phyloP scores from a whole-genome alignment of 2,888 invertebrate genomes.

The Capitulum mitella region DNA sequence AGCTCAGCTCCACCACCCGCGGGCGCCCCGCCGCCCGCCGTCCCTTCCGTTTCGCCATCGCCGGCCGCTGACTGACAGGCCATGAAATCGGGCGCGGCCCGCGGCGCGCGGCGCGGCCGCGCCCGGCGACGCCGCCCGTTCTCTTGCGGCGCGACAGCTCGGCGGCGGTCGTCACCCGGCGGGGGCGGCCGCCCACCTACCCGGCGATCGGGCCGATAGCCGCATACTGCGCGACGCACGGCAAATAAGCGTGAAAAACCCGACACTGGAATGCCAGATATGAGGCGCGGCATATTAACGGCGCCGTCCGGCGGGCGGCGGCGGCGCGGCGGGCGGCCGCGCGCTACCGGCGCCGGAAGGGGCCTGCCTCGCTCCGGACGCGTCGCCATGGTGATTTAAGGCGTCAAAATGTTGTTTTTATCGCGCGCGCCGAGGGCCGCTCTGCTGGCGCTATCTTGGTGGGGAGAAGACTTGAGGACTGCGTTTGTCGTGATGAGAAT shows the following conservation, averaged over 20 bases:
- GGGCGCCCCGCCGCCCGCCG: too few relatives aligned
- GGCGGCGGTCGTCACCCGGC: not conserved
- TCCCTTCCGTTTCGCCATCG: too few relatives aligned
- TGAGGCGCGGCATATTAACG: slow-evolving; percentile 8
- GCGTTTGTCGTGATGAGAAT: too few relatives aligned
- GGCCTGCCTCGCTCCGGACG: not conserved
- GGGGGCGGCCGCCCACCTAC: not conserved
- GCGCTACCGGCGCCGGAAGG: not conserved
- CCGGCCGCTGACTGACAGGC: not conserved
- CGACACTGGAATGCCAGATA: slow-evolving; percentile 21
- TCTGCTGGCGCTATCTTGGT: too few relatives aligned
- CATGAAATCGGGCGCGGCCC: not conserved
- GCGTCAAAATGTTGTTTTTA: slow-evolving; percentile 7
- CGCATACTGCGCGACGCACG: not conserved
- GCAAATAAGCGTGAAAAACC: slow-evolving; percentile 21
- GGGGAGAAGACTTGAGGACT: too few relatives aligned
- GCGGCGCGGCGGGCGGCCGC: not conserved
- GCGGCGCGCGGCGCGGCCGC: not conserved
- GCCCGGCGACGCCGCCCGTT: not conserved
- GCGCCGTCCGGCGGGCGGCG: not conserved
- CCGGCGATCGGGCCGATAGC: not conserved
- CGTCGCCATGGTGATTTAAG: slow-evolving; percentile 22
- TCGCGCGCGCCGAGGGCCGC: too few relatives aligned
- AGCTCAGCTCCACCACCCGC: too few relatives aligned
- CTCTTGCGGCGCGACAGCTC: not conserved